Conservation (phyloP, 2,113 vertebrate species). For the Dromaius novaehollandiae region DNA sequence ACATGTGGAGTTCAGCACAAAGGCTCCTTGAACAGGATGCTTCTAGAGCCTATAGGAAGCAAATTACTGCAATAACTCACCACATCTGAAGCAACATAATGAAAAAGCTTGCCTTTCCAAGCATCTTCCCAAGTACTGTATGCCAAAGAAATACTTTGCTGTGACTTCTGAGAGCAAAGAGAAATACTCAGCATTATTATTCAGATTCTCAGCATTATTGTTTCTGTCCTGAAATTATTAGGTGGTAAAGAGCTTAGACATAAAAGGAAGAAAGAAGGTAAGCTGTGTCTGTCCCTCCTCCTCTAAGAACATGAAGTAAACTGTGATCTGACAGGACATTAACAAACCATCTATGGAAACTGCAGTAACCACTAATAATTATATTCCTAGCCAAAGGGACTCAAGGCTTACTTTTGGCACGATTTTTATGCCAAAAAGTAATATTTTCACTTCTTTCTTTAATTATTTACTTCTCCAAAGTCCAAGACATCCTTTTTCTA, state of each 20-base stretch:
- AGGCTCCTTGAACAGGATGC: neutral
- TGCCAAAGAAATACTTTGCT: neutral
- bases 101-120: neutral
- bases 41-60: neutral
- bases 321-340: neutral
- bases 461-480: neutral
- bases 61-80: neutral
- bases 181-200: neutral
- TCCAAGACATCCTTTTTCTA: neutral
- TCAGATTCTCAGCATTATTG: neutral
- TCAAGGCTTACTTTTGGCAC: neutral
- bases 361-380: neutral
- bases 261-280: neutral
- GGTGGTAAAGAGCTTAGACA: neutral
- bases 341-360: neutral
- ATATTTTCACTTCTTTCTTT: neutral
- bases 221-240: neutral
- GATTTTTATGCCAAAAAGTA: neutral
- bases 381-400: neutral
- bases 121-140: neutral
- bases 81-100: neutral
- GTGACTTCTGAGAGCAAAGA: neutral
- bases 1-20: neutral
- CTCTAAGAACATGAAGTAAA: neutral
- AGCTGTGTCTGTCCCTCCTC: neutral